A percentile compares a stretch with the other conserved stretches of the same genome.
phyloP scores from a whole-genome alignment of 2,113 vertebrate species.

The Gavia stellata region DNA sequence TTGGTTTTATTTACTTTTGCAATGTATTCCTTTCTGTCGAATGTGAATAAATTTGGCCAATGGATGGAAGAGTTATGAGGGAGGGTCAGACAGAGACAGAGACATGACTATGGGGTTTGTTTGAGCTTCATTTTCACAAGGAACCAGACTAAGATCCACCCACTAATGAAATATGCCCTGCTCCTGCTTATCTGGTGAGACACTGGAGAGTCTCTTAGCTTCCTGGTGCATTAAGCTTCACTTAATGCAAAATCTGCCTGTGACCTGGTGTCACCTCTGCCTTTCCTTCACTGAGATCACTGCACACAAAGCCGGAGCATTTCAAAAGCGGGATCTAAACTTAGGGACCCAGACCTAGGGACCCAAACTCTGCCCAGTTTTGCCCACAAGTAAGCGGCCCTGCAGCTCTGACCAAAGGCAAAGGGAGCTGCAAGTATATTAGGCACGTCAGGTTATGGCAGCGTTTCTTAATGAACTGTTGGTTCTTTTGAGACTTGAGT shows the following conservation, averaged over 20 bases:
- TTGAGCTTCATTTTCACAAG: slow-evolving; percentile 25
- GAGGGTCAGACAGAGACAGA: not conserved
- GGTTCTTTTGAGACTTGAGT: slow-evolving; percentile 7
- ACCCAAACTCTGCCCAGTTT: not conserved
- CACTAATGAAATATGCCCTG: not conserved
- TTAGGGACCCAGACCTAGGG: not conserved
- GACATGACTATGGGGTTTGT: not conserved
- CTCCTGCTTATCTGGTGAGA: slow-evolving; percentile 5
- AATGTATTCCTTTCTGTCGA: not conserved
- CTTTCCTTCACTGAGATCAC: not conserved
- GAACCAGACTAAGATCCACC: slow-evolving; percentile 4
- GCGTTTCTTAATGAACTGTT: slow-evolving; percentile 35
- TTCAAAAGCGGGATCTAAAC: not conserved
- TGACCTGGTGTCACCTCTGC: not conserved
- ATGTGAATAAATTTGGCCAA: not conserved
- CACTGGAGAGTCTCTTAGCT: not conserved
- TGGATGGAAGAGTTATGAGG: not conserved
- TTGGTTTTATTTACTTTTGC: slow-evolving; percentile 11
- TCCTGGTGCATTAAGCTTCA: not conserved
- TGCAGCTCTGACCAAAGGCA: not conserved
- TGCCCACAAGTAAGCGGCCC: not conserved
- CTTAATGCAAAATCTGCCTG: not conserved
- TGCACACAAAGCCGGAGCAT: not conserved
- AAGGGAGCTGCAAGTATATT: not conserved
- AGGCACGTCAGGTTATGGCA: not conserved